A percentile compares a stretch with the other conserved stretches of the same genome.
These are phyloP conservation scores for Saxicola maurus DNA, from an alignment of 2,797 vertebrate species.

Conservation along the genomic window DNA sequence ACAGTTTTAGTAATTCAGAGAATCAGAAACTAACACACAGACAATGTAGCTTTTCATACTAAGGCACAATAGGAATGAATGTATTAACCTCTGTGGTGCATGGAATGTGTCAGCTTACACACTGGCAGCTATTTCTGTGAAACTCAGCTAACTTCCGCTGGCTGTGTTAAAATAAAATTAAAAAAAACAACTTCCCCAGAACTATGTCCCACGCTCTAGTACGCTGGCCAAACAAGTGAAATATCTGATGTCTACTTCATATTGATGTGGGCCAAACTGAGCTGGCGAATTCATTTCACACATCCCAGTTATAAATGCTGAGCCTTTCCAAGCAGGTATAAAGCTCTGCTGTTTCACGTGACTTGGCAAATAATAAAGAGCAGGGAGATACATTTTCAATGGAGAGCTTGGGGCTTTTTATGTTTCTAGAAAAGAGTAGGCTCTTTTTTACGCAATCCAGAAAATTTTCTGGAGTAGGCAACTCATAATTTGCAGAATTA, in stretches of 20 bases:
- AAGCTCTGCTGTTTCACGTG: not conserved
- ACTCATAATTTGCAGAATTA: not conserved
- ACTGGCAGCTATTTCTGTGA: slow-evolving; percentile 52
- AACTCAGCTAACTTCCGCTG: slow-evolving; percentile 52
- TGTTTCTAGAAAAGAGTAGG: not conserved
- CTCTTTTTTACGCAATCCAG: too few relatives aligned
- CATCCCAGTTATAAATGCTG: not conserved
- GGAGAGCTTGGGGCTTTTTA: not conserved
- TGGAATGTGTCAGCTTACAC: slow-evolving; percentile 58
- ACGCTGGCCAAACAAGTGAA: slow-evolving; percentile 9
- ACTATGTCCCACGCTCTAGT: not conserved
- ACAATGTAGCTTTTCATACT: slow-evolving; percentile 42
- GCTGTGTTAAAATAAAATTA: not conserved
- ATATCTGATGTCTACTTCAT: slow-evolving; percentile 8
- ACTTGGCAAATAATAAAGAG: not conserved
- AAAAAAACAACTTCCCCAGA: not conserved
- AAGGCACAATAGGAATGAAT: slow-evolving; percentile 55
- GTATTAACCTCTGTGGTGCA: slow-evolving; percentile 61
- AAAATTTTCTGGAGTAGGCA: not conserved
- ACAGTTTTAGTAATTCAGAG: slow-evolving; percentile 49
- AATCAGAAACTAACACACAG: slow-evolving; percentile 45
- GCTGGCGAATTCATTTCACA: not conserved
- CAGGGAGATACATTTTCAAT: not conserved
- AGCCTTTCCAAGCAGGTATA: slow-evolving; percentile 34
- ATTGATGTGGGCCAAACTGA: not conserved